Base-by-base conservation (phyloP, 2,113 vertebrate species). In the Macrotus californicus region DNA sequence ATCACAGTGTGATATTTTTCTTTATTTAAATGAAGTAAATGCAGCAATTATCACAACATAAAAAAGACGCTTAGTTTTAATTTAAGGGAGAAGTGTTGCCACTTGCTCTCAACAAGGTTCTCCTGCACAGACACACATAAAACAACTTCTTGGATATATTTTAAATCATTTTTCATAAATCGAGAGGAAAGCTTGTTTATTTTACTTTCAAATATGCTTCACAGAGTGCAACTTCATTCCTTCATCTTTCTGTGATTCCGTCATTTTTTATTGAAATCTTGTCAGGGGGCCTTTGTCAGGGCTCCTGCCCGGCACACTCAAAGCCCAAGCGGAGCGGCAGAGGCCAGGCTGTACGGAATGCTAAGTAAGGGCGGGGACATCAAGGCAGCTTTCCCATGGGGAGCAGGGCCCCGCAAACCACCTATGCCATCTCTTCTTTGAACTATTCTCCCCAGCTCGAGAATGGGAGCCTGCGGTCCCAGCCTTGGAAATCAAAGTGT, bases 211-310 rank as follows among this genome's bases (percentile, higher is more conserved):
- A 81, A 87, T 43, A 89, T 16, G 83, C 69, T 75, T 95, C 90
- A 72, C 90, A 94, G 97, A 90, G 85, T 84, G 89, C 84, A 93
- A 66, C 91, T 96, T 92, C 34, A 64, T 94, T 80, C 94, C 95
- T 97, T 94, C 84, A 54, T 97, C 92, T 96, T 81, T 80, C 93
- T 70, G 89, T 41, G 52, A 94, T 89, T 81, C 89, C 90, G 94
- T 95, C 92, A 79, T 88, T 95, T 95, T 96, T 94, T 85, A 87
- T 90, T 93, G 96, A 96, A 97, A 94, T 94, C 86, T 94, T 96
- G 67, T 96, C 96, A 64, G 39, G 73, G 85, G 86, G 92, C 93
- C 91, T 97, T 95, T 95, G 90, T 91, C 90, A 89, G 41, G 87
- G 80, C 85, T 95, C 86, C 96, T 88, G 93, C 88, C 93, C 89